These are phyloP conservation scores for Plectropomus leopardus DNA, from an alignment of 2,113 vertebrate genomes.

Conservation along the genomic window DNA sequence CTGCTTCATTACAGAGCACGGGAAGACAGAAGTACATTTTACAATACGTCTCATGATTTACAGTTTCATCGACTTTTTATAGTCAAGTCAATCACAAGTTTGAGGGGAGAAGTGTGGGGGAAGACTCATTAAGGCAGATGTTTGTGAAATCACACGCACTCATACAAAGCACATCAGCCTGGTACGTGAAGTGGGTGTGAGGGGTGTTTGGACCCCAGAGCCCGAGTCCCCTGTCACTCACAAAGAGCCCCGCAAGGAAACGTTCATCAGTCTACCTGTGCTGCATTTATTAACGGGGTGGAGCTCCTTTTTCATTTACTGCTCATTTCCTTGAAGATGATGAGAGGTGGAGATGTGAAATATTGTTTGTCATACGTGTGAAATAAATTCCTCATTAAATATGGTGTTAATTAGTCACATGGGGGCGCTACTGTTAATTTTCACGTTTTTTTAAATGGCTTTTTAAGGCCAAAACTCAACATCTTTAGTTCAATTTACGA, in stretches of 20 bases:
- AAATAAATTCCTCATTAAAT: constrained; percentile 18
- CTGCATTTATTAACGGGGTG: constrained; percentile 17
- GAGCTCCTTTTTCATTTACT: background rate
- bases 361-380: background rate
- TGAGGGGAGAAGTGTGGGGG: constrained; percentile 80
- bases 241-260: constrained; percentile 5
- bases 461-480: background rate
- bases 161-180: constrained; percentile 51
- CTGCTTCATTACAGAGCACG: constrained; percentile 87
- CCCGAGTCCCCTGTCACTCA: constrained; percentile 64
- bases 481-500: background rate
- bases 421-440: background rate
- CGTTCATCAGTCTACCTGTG: background rate
- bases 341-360: background rate
- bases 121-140: constrained; percentile 82
- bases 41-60: constrained; percentile 86
- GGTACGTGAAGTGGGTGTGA: constrained; percentile 63
- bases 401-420: constrained; percentile 1
- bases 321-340: constrained; percentile 4
- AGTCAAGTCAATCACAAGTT: constrained; percentile 85
- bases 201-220: constrained; percentile 52
- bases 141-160: constrained; percentile 68
- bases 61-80: constrained; percentile 85
- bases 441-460: background rate
- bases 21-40: constrained; percentile 85